Percentiles rank a stretch among this genome's conserved stretches.
Conservation (phyloP, 2,797 vertebrate genomes). For the Lagodon rhomboides region DNA sequence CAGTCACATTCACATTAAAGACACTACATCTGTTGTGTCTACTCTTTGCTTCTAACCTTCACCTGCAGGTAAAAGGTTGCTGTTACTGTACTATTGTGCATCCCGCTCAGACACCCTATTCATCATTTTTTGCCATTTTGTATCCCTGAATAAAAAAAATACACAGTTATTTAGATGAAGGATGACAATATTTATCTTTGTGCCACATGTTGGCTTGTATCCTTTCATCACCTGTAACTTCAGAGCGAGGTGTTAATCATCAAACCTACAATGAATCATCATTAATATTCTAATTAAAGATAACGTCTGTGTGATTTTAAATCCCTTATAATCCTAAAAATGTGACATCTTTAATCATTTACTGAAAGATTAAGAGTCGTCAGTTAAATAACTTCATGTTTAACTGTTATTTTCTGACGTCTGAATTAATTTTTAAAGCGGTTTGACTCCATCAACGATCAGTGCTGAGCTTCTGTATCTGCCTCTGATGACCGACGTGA, state of each 20-base stretch:
- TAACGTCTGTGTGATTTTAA: neutral
- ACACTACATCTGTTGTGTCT: too few species aligned
- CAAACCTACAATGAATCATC: neutral
- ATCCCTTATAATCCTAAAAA: slow-evolving; percentile 17
- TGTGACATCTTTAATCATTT: slow-evolving; percentile 4
- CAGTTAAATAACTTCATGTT: neutral
- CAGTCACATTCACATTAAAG: too few species aligned
- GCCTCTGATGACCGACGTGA: neutral
- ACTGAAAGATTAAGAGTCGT: neutral
- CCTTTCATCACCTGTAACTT: neutral
- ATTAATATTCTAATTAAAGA: slow-evolving; percentile 4
- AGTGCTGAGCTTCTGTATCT: neutral
- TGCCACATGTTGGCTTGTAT: too few species aligned
- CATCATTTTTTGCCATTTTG: too few species aligned
- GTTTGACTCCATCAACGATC: neutral
- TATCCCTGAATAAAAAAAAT: too few species aligned
- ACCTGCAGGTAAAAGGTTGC: too few species aligned
- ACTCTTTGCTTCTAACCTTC: too few species aligned
- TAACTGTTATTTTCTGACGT: neutral
- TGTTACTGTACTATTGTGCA: too few species aligned
- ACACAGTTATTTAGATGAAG: too few species aligned
- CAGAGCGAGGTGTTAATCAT: neutral
- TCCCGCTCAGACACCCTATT: too few species aligned
- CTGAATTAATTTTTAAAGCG: neutral
- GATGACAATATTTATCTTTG: too few species aligned